These are phyloP conservation scores for Oreochromis mossambicus DNA, from an alignment of 2,797 vertebrate genomes.

Conservation along the genomic window DNA sequence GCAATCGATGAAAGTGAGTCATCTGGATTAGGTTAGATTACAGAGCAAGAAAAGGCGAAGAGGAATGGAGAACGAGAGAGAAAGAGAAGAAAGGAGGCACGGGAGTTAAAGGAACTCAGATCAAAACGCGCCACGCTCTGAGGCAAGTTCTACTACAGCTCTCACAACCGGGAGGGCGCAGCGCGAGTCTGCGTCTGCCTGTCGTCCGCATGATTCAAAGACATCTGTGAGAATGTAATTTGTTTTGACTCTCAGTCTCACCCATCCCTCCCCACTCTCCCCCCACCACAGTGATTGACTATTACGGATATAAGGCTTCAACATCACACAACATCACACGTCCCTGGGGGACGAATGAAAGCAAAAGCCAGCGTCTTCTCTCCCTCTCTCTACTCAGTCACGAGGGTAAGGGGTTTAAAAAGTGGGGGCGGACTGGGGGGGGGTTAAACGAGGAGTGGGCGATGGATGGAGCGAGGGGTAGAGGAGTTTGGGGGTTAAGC, in stretches of 20 bases:
- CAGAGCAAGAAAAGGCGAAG: background rate
- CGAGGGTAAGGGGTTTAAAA: background rate
- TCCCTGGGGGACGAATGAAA: conserved; percentile 9
- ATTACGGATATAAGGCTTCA: conserved; percentile 43
- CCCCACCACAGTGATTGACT: conserved; percentile 34
- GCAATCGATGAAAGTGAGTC: conserved; percentile 49
- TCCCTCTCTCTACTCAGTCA: background rate
- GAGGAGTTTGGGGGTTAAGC: conserved; percentile 14
- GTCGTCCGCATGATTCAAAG: background rate
- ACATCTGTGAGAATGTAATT: conserved; percentile 21
- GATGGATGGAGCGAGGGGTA: background rate
- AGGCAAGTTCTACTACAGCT: conserved; percentile 4
- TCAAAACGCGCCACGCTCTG: background rate
- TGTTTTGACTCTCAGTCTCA: conserved; percentile 36
- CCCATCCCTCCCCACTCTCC: background rate
- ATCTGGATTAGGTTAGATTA: conserved; percentile 54
- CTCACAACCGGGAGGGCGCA: background rate
- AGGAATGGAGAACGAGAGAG: background rate
- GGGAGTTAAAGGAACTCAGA: background rate
- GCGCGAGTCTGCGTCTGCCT: background rate
- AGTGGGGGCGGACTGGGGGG: background rate
- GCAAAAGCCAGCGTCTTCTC: background rate
- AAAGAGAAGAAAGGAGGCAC: background rate
- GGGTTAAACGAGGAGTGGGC: background rate
- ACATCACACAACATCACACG: conserved; percentile 35